Conservation (phyloP, 2,113 vertebrate genomes). For the Anoplopoma fimbria region DNA sequence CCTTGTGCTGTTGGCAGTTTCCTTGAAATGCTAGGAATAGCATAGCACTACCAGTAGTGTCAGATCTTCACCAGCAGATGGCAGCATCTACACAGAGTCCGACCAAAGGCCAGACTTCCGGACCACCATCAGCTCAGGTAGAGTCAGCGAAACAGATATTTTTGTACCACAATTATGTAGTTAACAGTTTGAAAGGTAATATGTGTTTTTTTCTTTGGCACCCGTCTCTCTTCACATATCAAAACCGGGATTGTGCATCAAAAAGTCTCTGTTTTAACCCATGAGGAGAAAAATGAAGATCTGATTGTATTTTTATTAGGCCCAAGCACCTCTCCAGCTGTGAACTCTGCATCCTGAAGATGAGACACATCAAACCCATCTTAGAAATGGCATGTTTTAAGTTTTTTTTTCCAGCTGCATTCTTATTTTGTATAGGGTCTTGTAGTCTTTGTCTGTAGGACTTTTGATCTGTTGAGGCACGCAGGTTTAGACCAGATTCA, state of each 20-base stretch:
- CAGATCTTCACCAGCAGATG: constrained; percentile 43
- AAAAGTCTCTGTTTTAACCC: neutral
- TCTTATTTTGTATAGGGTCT: neutral
- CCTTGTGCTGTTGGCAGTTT: neutral
- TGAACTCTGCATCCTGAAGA: neutral
- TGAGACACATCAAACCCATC: neutral
- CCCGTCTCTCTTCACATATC: neutral
- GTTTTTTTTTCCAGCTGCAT: neutral
- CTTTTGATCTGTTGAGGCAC: neutral
- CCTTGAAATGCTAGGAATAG: neutral
- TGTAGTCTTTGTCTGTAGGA: neutral
- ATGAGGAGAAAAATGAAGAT: neutral
- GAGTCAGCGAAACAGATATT: neutral
- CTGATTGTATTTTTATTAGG: constrained; percentile 5
- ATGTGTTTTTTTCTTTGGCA: neutral
- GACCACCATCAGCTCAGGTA: neutral
- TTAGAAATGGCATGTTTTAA: neutral
- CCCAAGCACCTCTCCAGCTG: neutral
- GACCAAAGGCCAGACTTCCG: neutral
- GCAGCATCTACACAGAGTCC: constrained; percentile 15
- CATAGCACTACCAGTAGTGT: neutral
- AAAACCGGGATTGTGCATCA: neutral
- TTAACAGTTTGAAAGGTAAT: neutral
- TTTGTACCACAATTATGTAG: neutral
- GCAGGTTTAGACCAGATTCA: neutral